These are phyloP conservation scores for Sebastes schlegelii DNA, from an alignment of 2,113 vertebrate species.

Conservation along the genomic window DNA sequence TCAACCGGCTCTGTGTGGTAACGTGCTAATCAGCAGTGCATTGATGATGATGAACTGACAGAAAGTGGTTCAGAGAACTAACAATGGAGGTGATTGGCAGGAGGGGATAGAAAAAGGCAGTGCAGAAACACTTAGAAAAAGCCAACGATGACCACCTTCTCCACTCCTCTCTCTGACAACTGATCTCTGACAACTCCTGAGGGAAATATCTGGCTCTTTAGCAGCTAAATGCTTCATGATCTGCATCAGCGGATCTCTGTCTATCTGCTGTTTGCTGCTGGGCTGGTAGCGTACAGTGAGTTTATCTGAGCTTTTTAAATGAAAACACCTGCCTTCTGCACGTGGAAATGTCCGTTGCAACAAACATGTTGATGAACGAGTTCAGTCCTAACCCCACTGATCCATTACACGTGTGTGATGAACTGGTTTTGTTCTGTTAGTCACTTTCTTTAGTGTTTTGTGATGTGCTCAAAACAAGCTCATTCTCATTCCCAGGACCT, in stretches of 20 bases:
- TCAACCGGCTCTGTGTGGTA: conserved; percentile 49
- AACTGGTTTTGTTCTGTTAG: not conserved
- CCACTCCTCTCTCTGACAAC: not conserved
- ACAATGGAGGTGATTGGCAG: conserved; percentile 22
- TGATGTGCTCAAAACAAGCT: not conserved
- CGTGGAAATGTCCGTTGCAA: not conserved
- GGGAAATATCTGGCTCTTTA: not conserved
- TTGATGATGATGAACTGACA: conserved; percentile 64
- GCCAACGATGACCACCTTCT: not conserved
- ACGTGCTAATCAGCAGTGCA: conserved; percentile 66
- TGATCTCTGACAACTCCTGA: conserved; percentile 3
- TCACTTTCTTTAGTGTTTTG: not conserved
- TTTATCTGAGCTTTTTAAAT: not conserved
- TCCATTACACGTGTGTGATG: not conserved
- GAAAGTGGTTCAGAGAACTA: conserved; percentile 36
- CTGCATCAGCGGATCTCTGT: not conserved
- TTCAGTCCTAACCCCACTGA: not conserved
- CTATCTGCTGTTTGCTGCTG: not conserved
- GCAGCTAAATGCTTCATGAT: not conserved
- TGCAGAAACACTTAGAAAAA: not conserved
- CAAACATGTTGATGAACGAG: not conserved
- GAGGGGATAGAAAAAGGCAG: conserved; percentile 9
- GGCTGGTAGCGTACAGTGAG: no score
- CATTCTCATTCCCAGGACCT: no score
- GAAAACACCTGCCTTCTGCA: not conserved